Percentiles rank a stretch among this genome's conserved stretches.
Conservation (phyloP, 2,113 vertebrate species). For the Psilopogon haemacephalus region DNA sequence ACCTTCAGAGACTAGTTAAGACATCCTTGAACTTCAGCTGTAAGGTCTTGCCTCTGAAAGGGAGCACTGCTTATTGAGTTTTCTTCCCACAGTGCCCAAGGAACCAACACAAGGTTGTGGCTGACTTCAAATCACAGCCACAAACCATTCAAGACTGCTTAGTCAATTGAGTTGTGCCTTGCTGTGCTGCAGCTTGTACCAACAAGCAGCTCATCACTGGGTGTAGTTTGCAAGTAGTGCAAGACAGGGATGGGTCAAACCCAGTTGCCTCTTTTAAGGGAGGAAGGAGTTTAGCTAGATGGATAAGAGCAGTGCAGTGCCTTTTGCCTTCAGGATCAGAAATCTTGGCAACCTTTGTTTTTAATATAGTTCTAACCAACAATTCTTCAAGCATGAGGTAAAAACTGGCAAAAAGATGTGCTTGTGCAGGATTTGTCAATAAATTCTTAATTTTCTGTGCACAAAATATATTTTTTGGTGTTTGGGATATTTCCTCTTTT, state of each 20-base stretch:
- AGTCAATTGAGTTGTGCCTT: background rate
- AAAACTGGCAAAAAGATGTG: background rate
- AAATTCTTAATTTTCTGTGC: background rate
- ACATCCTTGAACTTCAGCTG: background rate
- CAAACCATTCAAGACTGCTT: background rate
- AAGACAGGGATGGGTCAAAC: background rate
- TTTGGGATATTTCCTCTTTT: background rate
- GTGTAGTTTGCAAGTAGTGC: background rate
- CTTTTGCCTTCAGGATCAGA: background rate
- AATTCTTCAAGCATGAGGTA: background rate
- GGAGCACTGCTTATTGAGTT: background rate
- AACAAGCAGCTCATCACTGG: background rate
- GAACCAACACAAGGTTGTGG: background rate
- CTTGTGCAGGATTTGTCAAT: background rate
- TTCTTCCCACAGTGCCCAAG: background rate
- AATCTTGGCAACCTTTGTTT: background rate
- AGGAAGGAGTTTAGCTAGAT: background rate
- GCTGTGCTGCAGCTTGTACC: background rate
- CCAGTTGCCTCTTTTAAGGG: background rate
- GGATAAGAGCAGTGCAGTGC: background rate
- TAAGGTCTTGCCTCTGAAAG: background rate
- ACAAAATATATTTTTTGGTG: background rate
- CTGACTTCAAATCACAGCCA: background rate
- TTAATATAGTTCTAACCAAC: background rate
- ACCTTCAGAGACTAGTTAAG: background rate